Evolutionary conservation across 2,113 vertebrate species (phyloP).

Genomic region (Raja brachyura): DNA sequence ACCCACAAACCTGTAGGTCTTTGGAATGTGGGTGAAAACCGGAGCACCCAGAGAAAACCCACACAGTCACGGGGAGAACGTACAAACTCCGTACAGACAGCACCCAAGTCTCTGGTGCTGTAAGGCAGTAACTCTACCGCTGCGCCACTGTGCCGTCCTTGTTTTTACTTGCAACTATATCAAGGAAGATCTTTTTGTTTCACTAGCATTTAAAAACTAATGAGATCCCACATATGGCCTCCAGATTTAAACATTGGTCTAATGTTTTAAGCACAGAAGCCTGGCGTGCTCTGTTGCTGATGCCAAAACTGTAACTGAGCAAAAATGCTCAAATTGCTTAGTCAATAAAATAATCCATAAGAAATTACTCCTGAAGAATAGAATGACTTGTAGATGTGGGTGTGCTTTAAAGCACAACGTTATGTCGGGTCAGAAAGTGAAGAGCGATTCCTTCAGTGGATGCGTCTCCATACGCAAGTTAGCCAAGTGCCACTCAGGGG

Average conservation of each 20-base stretch:
- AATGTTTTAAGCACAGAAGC: slow-evolving; percentile 31
- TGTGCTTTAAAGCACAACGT: not conserved
- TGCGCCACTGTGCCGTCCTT: too few relatives aligned
- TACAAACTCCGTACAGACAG: too few relatives aligned
- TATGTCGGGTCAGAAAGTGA: not conserved
- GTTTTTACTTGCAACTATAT: not conserved
- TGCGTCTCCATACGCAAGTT: not conserved
- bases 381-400: not conserved
- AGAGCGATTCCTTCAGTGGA: not conserved
- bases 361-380: not conserved
- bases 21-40: too few relatives aligned
- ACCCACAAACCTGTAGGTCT: too few relatives aligned
- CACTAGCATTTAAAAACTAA: not conserved
- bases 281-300: not conserved
- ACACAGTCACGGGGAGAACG: too few relatives aligned
- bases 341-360: not conserved
- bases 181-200: not conserved
- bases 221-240: slow-evolving; percentile 20
- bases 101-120: too few relatives aligned
- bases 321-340: slow-evolving; percentile 35
- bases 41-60: too few relatives aligned
- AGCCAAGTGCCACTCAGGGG: not conserved
- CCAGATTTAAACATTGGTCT: slow-evolving; percentile 32
- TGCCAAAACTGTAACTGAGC: slow-evolving; percentile 8
- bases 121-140: too few relatives aligned